phyloP scores from a whole-genome alignment of 2,113 vertebrate species.

The Sebastes fasciatus region DNA sequence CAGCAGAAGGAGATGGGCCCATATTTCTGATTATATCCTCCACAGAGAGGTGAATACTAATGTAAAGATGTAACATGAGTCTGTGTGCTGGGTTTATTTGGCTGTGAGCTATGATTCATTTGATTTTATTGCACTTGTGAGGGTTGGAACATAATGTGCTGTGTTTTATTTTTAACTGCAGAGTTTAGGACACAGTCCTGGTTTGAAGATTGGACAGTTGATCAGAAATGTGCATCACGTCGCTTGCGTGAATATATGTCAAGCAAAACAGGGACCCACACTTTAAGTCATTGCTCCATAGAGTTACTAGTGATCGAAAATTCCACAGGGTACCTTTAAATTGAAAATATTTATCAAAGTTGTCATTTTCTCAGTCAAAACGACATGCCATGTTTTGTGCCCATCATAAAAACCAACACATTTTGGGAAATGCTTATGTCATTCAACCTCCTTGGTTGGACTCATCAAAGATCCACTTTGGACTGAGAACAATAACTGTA shows the following conservation, averaged over 20 bases:
- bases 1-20: slow-evolving; percentile 18
- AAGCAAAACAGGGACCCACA: background rate
- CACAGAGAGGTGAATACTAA: slow-evolving; percentile 44
- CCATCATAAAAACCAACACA: background rate
- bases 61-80: slow-evolving; percentile 6
- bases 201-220: background rate
- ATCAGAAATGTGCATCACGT: background rate
- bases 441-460: background rate
- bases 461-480: background rate
- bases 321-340: background rate
- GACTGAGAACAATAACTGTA: slow-evolving; percentile 28
- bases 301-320: background rate
- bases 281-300: background rate
- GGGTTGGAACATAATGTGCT: slow-evolving; percentile 25
- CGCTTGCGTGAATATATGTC: background rate
- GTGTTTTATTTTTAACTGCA: slow-evolving; percentile 35
- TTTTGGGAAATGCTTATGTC: background rate
- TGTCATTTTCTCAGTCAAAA: background rate
- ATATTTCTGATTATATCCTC: slow-evolving; percentile 36
- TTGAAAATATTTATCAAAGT: background rate
- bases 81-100: slow-evolving; percentile 21
- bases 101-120: slow-evolving; percentile 33
- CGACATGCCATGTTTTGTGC: background rate
- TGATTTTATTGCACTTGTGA: slow-evolving; percentile 6
- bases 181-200: slow-evolving; percentile 9